Conservation (phyloP, 2,888 invertebrate genomes). For the Tuta absoluta region DNA sequence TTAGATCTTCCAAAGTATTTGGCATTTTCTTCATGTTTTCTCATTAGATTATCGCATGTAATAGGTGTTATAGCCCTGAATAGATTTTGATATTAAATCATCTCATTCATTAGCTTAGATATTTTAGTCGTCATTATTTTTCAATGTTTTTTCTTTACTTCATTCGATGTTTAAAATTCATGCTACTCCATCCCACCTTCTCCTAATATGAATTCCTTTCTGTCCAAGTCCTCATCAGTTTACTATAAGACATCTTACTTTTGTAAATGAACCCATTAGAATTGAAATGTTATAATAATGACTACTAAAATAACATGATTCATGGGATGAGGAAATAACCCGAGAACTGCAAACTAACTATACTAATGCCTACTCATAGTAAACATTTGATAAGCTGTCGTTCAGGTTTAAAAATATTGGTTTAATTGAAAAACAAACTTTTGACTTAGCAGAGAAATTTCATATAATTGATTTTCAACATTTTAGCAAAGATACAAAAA, state of each 20-base stretch:
- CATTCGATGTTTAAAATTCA: conserved; percentile 52
- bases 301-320: conserved; percentile 28
- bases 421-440: too few relatives aligned
- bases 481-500: neutral
- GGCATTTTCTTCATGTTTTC: conserved; percentile 1
- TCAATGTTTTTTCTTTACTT: conserved; percentile 49
- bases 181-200: conserved; percentile 35
- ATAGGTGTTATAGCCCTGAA: conserved; percentile 51
- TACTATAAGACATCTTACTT: neutral
- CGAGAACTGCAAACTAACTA: neutral
- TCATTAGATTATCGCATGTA: conserved; percentile 50
- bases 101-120: conserved; percentile 50
- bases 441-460: too few relatives aligned
- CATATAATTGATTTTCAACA: too few relatives aligned
- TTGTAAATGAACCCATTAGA: neutral
- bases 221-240: conserved; percentile 50
- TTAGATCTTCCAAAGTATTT: conserved; percentile 32
- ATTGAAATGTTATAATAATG: conserved; percentile 1
- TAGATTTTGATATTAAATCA: conserved; percentile 26
- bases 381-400: neutral
- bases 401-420: neutral
- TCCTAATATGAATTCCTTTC: conserved; percentile 42
- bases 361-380: conserved; percentile 17
- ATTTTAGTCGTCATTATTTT: conserved; percentile 39
- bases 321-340: conserved; percentile 31